Conservation (phyloP, 2,113 vertebrate species). For the Thinocorus orbignyianus region DNA sequence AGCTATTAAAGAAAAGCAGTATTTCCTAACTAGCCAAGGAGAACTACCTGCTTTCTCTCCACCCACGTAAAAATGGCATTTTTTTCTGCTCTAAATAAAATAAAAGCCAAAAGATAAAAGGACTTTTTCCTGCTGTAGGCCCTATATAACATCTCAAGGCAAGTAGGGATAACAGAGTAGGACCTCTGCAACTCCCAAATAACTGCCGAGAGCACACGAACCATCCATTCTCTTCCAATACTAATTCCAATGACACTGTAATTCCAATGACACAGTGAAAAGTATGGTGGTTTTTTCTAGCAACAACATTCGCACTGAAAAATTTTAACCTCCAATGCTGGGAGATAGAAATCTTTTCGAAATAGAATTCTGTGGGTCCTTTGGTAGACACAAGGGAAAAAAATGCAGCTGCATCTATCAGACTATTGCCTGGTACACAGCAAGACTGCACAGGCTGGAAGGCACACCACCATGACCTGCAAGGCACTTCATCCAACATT, state of each 20-base stretch:
- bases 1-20: slow-evolving; percentile 28
- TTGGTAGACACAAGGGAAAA: too few relatives aligned
- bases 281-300: neutral
- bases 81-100: neutral
- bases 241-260: neutral
- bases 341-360: neutral
- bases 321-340: neutral
- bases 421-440: too few relatives aligned
- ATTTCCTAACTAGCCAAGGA: slow-evolving; percentile 18
- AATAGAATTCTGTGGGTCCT: too few relatives aligned
- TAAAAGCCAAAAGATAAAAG: neutral
- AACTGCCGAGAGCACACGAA: neutral
- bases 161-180: neutral
- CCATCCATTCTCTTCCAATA: neutral
- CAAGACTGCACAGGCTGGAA: too few relatives aligned
- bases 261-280: neutral
- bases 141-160: neutral
- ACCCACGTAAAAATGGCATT: neutral
- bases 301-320: neutral
- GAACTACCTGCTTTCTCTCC: slow-evolving; percentile 32
- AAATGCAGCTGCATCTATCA: too few relatives aligned
- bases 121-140: neutral
- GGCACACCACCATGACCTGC: too few relatives aligned
- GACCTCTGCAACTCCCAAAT: neutral
- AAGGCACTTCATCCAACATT: too few relatives aligned